Percentiles rank a stretch among this genome's conserved stretches.
Conservation (phyloP, 2,888 invertebrate species). For the Pammene fasciana region DNA sequence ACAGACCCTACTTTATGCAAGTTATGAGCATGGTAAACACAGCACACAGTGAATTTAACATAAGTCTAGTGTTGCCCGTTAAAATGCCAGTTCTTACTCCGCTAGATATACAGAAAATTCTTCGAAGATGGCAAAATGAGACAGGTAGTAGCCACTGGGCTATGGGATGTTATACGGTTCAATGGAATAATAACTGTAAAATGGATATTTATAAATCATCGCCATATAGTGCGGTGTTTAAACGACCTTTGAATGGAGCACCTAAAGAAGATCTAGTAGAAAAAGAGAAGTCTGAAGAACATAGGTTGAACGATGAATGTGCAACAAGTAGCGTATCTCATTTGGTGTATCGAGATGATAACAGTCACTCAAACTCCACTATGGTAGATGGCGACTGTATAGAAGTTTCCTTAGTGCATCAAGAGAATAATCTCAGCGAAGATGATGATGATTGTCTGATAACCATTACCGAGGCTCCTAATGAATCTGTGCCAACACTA, state of each 20-base stretch:
- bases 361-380: constrained; percentile 5
- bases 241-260: neutral
- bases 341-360: neutral
- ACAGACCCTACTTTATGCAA: constrained; percentile 11
- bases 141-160: constrained; percentile 30
- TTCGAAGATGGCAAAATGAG: constrained; percentile 18
- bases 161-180: constrained; percentile 31
- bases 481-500: neutral
- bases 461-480: constrained; percentile 13
- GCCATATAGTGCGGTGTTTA: constrained; percentile 29
- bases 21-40: constrained; percentile 9
- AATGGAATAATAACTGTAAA: constrained; percentile 27
- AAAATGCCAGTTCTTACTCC: constrained; percentile 19
- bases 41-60: constrained; percentile 13
- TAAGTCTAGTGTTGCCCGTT: constrained; percentile 11
- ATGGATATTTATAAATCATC: neutral
- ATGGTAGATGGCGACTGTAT: neutral
- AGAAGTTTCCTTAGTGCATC: neutral
- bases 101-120: neutral
- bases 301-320: neutral
- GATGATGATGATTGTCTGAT: constrained; percentile 21
- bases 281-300: neutral
- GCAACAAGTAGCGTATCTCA: neutral
- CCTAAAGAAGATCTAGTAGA: neutral
- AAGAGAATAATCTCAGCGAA: neutral